phyloP scores from a whole-genome alignment of 2,113 vertebrate species.

The Sander vitreus region DNA sequence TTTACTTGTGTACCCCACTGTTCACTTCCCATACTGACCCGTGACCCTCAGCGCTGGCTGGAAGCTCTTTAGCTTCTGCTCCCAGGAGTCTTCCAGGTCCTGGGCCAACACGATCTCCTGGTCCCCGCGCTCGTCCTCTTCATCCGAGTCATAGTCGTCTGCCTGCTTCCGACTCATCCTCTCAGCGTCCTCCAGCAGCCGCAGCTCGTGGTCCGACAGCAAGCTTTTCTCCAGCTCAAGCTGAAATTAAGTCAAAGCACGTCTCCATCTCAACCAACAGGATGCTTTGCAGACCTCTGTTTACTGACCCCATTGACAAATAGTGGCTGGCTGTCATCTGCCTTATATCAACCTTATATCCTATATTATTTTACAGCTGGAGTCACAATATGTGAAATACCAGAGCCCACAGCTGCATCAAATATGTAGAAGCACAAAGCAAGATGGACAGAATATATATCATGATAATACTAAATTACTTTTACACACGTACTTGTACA shows the following conservation, averaged over 20 bases:
- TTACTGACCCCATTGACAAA: neutral
- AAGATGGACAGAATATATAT: neutral
- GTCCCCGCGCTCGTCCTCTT: conserved; percentile 60
- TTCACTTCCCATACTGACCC: conserved; percentile 78
- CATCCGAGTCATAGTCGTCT: conserved; percentile 82
- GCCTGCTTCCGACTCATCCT: conserved; percentile 84
- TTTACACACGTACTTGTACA: neutral
- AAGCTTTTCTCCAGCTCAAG: conserved; percentile 91
- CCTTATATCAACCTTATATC: too few relatives aligned
- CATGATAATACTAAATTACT: neutral
- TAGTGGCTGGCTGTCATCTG: neutral
- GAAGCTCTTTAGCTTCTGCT: conserved; percentile 88
- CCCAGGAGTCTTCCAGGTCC: conserved; percentile 95
- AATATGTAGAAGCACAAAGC: neutral
- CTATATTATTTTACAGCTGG: neutral
- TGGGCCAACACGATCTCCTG: conserved; percentile 85
- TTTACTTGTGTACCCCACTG: neutral
- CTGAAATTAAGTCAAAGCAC: conserved; percentile 75
- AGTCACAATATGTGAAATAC: neutral
- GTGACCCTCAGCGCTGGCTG: conserved; percentile 79
- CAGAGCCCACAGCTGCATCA: neutral
- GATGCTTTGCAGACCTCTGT: neutral
- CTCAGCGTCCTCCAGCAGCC: conserved; percentile 86
- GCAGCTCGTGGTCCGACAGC: conserved; percentile 92
- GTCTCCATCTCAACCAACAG: neutral